Percentiles rank a stretch among this genome's conserved stretches.
Evolutionary conservation across 2,797 vertebrate genomes (phyloP).

Genomic region (Aldrovandia affinis): DNA sequence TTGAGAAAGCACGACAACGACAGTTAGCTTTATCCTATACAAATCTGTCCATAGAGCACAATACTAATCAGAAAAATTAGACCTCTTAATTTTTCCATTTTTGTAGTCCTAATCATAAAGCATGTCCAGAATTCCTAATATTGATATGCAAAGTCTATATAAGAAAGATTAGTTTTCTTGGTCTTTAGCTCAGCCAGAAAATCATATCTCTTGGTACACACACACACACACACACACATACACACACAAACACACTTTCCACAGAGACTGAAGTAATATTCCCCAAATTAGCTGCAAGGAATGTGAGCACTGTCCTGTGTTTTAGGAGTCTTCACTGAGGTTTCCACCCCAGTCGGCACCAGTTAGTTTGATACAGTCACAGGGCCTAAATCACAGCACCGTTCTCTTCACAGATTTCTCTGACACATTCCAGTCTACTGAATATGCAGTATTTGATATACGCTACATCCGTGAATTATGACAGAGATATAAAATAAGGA

Average conservation of each 20-base stretch:
- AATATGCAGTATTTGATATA: not conserved
- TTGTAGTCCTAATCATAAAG: slow-evolving; percentile 24
- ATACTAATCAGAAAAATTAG: not conserved
- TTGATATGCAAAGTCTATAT: no score
- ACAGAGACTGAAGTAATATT: not conserved
- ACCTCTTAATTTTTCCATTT: not conserved
- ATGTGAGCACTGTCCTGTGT: not conserved
- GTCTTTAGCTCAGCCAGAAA: no score
- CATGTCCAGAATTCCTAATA: slow-evolving; percentile 11
- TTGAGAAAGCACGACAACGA: not conserved
- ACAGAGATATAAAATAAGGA: not conserved
- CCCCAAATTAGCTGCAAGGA: not conserved
- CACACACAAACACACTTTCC: not conserved
- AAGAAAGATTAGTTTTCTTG: no score
- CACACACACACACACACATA: not conserved
- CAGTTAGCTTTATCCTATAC: not conserved
- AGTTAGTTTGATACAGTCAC: not conserved
- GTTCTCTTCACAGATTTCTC: no score
- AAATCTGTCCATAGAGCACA: not conserved
- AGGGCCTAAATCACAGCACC: not conserved
- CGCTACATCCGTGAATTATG: not conserved
- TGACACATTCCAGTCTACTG: not conserved
- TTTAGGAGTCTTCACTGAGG: not conserved
- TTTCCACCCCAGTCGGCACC: not conserved
- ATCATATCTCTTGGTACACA: not conserved